Conservation (phyloP, 2,888 invertebrate genomes). For the Thalpophila matura region DNA sequence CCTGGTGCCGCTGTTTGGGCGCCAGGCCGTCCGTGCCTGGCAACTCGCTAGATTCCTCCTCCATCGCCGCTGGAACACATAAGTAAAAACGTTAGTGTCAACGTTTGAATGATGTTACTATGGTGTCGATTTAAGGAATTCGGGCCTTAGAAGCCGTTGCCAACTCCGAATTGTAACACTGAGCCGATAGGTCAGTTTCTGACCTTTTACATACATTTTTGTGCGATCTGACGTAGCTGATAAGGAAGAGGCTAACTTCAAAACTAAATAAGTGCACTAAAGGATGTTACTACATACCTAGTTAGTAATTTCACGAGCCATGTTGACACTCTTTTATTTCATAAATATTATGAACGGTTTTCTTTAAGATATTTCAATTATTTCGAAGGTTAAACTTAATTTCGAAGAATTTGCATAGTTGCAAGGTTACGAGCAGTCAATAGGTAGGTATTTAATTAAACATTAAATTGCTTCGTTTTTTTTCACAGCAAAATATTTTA, state of each 20-base stretch:
- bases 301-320: too few species aligned
- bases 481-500: background rate
- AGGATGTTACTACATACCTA: background rate
- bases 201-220: conserved; percentile 36
- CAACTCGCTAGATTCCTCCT: conserved; percentile 92
- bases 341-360: conserved; percentile 5
- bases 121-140: conserved; percentile 23
- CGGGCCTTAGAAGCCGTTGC: conserved; percentile 25
- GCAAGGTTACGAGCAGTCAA: conserved; percentile 30
- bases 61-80: conserved; percentile 92
- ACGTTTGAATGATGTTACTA: conserved; percentile 6
- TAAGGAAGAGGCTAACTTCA: conserved; percentile 19
- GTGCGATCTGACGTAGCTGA: background rate
- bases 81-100: conserved; percentile 25
- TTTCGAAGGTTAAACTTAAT: conserved; percentile 28
- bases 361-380: conserved; percentile 16
- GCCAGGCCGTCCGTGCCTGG: conserved; percentile 92
- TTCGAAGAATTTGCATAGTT: conserved; percentile 25
- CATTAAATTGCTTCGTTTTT: background rate
- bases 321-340: background rate
- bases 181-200: conserved; percentile 39
- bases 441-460: conserved; percentile 17
- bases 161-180: conserved; percentile 40
- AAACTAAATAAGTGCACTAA: background rate
- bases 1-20: conserved; percentile 97